phyloP scores from a whole-genome alignment of 2,888 invertebrate genomes.

The Margaritifera margaritifera region DNA sequence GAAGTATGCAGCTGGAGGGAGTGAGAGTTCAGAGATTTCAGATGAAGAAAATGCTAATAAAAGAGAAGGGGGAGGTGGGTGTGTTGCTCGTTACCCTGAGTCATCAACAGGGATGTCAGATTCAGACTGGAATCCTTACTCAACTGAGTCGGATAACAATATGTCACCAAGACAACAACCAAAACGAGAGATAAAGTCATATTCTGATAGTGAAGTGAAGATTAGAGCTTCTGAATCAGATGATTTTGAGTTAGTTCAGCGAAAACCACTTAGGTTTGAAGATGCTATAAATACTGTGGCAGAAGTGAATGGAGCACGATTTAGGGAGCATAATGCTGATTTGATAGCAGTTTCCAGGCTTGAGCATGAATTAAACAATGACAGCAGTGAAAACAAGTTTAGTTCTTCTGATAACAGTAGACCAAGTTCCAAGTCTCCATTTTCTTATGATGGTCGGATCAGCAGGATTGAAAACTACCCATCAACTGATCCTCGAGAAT shows the following conservation, averaged over 20 bases:
- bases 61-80: conserved; percentile 26
- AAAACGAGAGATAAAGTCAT: conserved; percentile 3
- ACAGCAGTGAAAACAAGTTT: conserved; percentile 25
- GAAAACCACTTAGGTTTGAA: conserved; percentile 21
- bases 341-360: too few relatives aligned
- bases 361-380: conserved; percentile 16
- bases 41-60: conserved; percentile 31
- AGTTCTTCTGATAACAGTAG: not conserved
- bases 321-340: too few relatives aligned
- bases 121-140: conserved; percentile 65
- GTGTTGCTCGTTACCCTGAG: conserved; percentile 60
- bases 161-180: conserved; percentile 43
- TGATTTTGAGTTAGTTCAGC: too few relatives aligned
- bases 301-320: too few relatives aligned
- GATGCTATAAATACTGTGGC: conserved; percentile 23
- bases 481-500: too few relatives aligned
- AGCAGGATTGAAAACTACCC: too few relatives aligned
- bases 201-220: not conserved
- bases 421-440: too few relatives aligned
- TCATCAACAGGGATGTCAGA: conserved; percentile 60
- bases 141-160: conserved; percentile 63
- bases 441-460: too few relatives aligned
- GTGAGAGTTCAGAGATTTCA: conserved; percentile 46
- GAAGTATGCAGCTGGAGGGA: conserved; percentile 31
- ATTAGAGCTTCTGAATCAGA: too few relatives aligned